Evolutionary conservation across 1,140 invertebrate genomes (phyloP), one percentile per base, ranked within the genome.

Genomic region (Pseudomyrmex cubaensis): DNA sequence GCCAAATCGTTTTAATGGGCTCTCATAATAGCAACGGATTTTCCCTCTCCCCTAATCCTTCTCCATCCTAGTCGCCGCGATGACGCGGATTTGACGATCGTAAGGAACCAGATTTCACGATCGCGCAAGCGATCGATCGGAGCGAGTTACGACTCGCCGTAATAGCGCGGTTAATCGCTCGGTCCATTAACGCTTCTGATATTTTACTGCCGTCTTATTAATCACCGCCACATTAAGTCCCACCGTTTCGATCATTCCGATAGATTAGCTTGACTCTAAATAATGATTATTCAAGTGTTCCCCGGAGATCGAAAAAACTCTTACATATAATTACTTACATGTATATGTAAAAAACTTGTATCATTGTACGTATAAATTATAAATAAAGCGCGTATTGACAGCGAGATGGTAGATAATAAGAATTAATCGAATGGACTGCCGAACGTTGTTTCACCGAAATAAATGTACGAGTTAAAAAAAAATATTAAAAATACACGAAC

Each of bases 1-100:
- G 63, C 80, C 86, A 87, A 87, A 87, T 83, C 86, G 85, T 72
- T 87, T 87, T 87, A 87, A 87, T 87, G 67, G 85, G 67, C 59
- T 87, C 85, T 87, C 84, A 87, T 87, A 86, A 87, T 87, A 87
- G 85, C 85, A 70, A 67, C 76, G 61, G 69, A 35, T 35, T 35
- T 7, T 7, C 50, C 50, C 50, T 52, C 66, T 82, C 52, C 25
- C 67, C 50, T 78, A 64, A 50, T 80, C 50, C 52, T 72, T 35
- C 35, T 7, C 35, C 64, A 22, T 15, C n/a, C 64, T 56, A 35
- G 8, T 35, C 25, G 61, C 9, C 70, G 61, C 54, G 85, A 87
- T 83, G 35, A 35, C 57, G 25, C 22, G 44, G 69, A 72, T 75
- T 76, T 73, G 85, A 86, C 67, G 50, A 59, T 54, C 59, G 66